Evolutionary conservation across 2,113 vertebrate species (phyloP).

Genomic region (Pluvianellus socialis): DNA sequence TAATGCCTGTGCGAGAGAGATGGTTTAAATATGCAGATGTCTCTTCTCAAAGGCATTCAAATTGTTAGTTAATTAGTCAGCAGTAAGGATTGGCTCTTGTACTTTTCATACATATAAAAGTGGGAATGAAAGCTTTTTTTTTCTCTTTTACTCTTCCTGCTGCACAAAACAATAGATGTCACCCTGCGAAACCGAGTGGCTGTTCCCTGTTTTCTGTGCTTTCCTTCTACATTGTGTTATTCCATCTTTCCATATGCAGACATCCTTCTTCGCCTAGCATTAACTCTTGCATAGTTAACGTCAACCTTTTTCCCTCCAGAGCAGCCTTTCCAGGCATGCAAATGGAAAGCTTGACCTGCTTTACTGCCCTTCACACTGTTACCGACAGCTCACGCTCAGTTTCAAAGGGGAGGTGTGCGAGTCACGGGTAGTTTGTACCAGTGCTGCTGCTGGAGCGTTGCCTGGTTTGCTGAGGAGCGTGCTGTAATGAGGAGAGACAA

Average conservation of each 20-base stretch:
- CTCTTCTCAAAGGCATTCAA: conserved; percentile 51
- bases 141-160: neutral
- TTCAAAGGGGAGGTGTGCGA: neutral
- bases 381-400: neutral
- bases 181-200: conserved; percentile 10
- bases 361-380: neutral
- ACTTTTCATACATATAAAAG: conserved; percentile 24
- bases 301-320: neutral
- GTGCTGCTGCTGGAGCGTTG: neutral
- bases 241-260: neutral
- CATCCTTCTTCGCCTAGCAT: neutral
- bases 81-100: conserved; percentile 18
- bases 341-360: neutral
- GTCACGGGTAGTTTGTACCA: neutral
- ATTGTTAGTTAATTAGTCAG: conserved; percentile 58
- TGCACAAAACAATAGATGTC: conserved; percentile 48
- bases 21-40: conserved; percentile 59
- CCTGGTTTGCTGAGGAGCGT: neutral
- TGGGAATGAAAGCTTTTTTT: neutral
- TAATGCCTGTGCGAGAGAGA: conserved; percentile 11
- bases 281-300: neutral
- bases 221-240: neutral
- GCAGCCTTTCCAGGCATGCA: neutral
- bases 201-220: neutral
- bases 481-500: neutral